These are phyloP conservation scores for Chloroclysta siterata DNA, from an alignment of 2,888 invertebrate species.

Conservation along the genomic window DNA sequence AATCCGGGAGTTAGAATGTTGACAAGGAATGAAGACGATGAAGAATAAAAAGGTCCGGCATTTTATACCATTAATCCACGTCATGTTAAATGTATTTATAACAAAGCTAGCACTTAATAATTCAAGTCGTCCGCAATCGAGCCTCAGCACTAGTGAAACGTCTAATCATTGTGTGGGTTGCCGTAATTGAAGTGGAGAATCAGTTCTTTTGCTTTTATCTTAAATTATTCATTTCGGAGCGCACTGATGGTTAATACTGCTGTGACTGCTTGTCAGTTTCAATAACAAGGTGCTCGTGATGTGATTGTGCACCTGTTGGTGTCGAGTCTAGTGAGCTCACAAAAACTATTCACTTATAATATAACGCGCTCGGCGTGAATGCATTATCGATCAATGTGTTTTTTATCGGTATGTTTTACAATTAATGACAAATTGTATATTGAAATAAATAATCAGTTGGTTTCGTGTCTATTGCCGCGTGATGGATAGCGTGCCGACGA, in stretches of 20 bases:
- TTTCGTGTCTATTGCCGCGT: constrained; percentile 71
- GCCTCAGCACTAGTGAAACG: constrained; percentile 72
- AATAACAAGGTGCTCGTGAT: constrained; percentile 70
- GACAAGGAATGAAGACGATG: constrained; percentile 76
- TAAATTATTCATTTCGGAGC: constrained; percentile 79
- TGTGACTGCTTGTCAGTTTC: constrained; percentile 80
- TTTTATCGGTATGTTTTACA: constrained; percentile 55
- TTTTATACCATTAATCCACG: constrained; percentile 79
- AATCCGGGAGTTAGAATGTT: constrained; percentile 81
- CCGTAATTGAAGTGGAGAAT: constrained; percentile 78
- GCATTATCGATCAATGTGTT: constrained; percentile 45
- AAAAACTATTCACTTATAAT: constrained; percentile 39
- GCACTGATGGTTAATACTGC: constrained; percentile 76
- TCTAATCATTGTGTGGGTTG: constrained; percentile 83
- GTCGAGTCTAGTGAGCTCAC: constrained; percentile 29
- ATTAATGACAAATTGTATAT: constrained; percentile 69
- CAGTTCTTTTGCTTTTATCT: constrained; percentile 77
- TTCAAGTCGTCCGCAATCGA: constrained; percentile 69
- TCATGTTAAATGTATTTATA: constrained; percentile 80
- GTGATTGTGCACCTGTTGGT: constrained; percentile 65
- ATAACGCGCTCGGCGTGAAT: constrained; percentile 39
- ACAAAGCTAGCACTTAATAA: constrained; percentile 82
- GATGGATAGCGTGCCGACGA: constrained; percentile 78
- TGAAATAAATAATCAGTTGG: constrained; percentile 68
- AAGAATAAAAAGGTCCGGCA: constrained; percentile 71